Evolutionary conservation across 1,140 invertebrate species (phyloP), one percentile per base, ranked within the genome.

Genomic region (Drosophila chauvacae): DNA sequence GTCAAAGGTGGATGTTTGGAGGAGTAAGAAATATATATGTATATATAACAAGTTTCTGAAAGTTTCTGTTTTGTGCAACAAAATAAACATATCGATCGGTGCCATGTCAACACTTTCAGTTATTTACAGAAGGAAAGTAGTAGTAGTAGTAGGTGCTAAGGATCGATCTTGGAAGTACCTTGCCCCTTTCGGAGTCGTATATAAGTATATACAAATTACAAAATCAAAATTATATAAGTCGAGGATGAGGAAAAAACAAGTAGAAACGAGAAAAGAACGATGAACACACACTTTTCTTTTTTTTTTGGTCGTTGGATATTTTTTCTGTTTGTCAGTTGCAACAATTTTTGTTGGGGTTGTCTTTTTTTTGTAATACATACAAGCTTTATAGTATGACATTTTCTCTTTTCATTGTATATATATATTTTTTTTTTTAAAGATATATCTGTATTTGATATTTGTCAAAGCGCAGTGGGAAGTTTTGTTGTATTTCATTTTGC

Each of bases 381-480:
- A 90, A 80, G 82, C 87, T 74, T 90, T 75, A 69, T 76, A n/a
- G n/a, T n/a, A 85, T 81, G 84, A 80, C 59, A 69, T 83, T 87
- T 80, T 83, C 65, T 79, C 65, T 68, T 44, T 30, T 45, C 23
- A 59, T 55, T 73, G 30, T 73, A 73, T 57, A 73, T 47, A 73
- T 60, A 72, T 42, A 35, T 69, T 23, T 70, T 39, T 50, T 50
- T 66, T 71, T 69, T 68, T 18, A 20, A 60, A 55, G 30, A 59
- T 45, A 73, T 73, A 72, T 72, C 53, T 72, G 68, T 72, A 71
- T 72, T 56, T 71, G 66, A 72, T 72, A 60, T 86, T 90, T 84
- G 80, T 90, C 81, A 91, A 92, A 92, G 91, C 91, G 91, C 91
- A 92, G 91, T 92, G 91, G 91, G 91, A 92, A 92, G 91, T 92